Evolutionary conservation across 2,888 invertebrate genomes (phyloP).

Genomic region (Andrena chrysosceles): DNA sequence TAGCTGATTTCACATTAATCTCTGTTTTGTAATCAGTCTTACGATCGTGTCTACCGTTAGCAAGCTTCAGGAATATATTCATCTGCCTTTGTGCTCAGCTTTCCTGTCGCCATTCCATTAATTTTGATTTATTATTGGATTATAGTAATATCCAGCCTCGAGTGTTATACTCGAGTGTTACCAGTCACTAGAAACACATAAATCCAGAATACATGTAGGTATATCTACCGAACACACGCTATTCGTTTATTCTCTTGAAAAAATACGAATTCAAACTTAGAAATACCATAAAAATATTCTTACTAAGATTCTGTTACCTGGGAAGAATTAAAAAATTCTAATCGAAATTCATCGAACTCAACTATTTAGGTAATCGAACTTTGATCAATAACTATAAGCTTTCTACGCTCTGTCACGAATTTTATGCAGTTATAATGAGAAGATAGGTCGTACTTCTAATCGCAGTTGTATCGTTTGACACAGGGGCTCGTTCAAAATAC

Average conservation of each 20-base stretch:
- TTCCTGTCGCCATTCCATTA: constrained; percentile 15
- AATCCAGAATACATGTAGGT: no score
- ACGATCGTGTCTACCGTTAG: constrained; percentile 38
- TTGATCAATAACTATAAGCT: neutral
- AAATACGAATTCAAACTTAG: no score
- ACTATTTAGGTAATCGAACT: no score
- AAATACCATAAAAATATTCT: no score
- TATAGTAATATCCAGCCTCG: neutral
- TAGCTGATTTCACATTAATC: constrained; percentile 44
- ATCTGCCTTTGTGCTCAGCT: constrained; percentile 18
- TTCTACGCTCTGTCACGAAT: neutral
- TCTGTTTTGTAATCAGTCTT: constrained; percentile 28
- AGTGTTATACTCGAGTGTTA: no score
- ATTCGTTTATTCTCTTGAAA: no score
- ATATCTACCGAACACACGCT: no score
- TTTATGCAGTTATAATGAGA: neutral
- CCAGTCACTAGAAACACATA: no score
- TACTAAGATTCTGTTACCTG: no score
- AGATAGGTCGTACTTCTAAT: neutral
- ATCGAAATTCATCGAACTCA: no score
- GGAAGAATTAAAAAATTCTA: no score
- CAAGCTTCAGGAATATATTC: constrained; percentile 11
- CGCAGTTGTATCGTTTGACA: neutral
- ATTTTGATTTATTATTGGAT: constrained; percentile 37
- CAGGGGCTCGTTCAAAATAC: constrained; percentile 24